These are phyloP conservation scores for Hirtodrosophila duncani DNA, from an alignment of 2,888 invertebrate genomes.

Conservation along the genomic window DNA sequence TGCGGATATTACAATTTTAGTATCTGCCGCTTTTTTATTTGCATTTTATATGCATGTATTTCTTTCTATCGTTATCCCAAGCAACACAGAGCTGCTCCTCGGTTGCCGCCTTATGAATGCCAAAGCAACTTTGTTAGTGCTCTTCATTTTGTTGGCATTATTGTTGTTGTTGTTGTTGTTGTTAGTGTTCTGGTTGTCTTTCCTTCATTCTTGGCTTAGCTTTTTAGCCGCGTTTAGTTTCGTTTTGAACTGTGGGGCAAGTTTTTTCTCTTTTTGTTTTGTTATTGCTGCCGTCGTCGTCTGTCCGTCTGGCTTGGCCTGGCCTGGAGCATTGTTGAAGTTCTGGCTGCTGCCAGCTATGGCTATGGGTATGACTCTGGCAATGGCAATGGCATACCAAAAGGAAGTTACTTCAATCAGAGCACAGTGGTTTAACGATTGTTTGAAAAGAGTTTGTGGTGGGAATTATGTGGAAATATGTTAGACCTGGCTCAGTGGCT, in stretches of 20 bases:
- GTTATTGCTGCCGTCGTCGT: constrained; percentile 16
- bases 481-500: too few species aligned
- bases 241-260: constrained; percentile 35
- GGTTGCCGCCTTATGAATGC: constrained; percentile 30
- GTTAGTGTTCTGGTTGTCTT: not conserved
- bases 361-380: too few species aligned
- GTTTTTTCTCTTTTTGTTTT: constrained; percentile 16
- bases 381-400: too few species aligned
- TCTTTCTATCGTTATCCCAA: constrained; percentile 24
- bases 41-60: constrained; percentile 68
- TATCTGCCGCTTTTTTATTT: constrained; percentile 65
- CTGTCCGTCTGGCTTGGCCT: constrained; percentile 36
- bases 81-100: constrained; percentile 4
- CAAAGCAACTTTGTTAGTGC: constrained; percentile 35
- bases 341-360: too few species aligned
- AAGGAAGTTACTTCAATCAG: too few species aligned
- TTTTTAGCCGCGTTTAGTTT: constrained; percentile 47
- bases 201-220: constrained; percentile 18
- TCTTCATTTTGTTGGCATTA: constrained; percentile 4
- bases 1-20: constrained; percentile 71
- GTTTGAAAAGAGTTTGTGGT: too few species aligned
- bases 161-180: too few species aligned
- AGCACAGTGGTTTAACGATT: too few species aligned
- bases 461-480: too few species aligned
- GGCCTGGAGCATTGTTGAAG: too few species aligned